Percentiles rank a stretch among this genome's conserved stretches.
These are phyloP conservation scores for Okamejei kenojei DNA, from an alignment of 2,797 vertebrate genomes.

Conservation along the genomic window DNA sequence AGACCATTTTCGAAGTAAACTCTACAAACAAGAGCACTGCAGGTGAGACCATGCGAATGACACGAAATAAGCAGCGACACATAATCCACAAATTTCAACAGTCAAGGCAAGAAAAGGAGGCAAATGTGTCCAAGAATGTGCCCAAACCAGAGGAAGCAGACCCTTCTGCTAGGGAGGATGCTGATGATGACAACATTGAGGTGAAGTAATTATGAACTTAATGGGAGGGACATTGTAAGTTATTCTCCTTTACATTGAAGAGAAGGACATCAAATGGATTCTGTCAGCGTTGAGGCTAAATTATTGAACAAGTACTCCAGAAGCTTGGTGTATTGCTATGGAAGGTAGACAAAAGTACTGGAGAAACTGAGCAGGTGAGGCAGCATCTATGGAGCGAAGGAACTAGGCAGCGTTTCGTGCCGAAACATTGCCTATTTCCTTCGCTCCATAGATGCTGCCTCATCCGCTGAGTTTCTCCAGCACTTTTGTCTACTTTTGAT, in stretches of 20 bases:
- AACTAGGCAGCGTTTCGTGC: no score
- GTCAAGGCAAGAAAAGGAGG: conserved; percentile 54
- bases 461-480: no score
- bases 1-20: conserved; percentile 97
- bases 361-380: no score
- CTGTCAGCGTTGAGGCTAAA: no score
- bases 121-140: conserved; percentile 40
- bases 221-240: neutral
- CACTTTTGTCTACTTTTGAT: no score
- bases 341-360: no score
- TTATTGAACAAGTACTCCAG: no score
- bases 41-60: conserved; percentile 80
- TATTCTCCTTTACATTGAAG: neutral
- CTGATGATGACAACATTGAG: conserved; percentile 50
- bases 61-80: conserved; percentile 65
- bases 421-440: no score
- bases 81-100: conserved; percentile 71
- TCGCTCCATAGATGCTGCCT: no score
- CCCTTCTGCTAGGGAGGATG: conserved; percentile 3
- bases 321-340: no score
- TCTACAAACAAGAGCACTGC: conserved; percentile 70
- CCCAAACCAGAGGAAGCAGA: neutral
- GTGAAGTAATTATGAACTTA: conserved; percentile 41
- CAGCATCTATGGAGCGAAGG: no score
- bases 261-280: neutral